Base-by-base conservation (phyloP, 2,888 invertebrate genomes). In the Abrostola triplasia region DNA sequence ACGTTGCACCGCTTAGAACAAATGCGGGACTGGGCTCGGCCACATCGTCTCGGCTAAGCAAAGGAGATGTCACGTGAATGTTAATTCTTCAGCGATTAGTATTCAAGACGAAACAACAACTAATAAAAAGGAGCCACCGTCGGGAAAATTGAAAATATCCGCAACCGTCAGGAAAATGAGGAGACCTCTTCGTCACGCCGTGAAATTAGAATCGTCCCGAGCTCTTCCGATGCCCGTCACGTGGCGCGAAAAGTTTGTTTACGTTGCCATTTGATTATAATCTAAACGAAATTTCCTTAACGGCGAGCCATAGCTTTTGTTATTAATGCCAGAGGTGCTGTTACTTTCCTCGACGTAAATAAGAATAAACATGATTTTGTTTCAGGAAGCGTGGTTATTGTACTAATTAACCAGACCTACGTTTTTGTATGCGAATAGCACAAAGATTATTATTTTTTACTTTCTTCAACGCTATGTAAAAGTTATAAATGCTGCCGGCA, bases 121-220 rank as follows among this genome's bases (percentile, higher is more conserved):
- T 92, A 93, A 94, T 93, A 93, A 93, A 93, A 93, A 89, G 90
- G 88, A 88, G 89, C 87, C 85, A 84, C 90, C 89, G 88, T 86
- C 84, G 90, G 88, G 92, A 92, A 92, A 94, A 94, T 94, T 93
- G 94, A 94, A 94, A 94, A 93, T 93, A 92, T 92, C 93, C 93
- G 89, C 91, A 92, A 89, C 90, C 90, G 89, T 90, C 92, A 92
- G 88, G 92, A 91, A 93, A 93, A 93, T 93, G 90, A 91, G 91
- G 76, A 86, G 88, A 80, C 84, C 86, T 90, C 90, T 91, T 88
- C 90, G 89, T 92, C 91, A 91, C 91, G 88, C 87, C 88, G 89
- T 89, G 88, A 89, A 93, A 93, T 93, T 92, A 91, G 90, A 90
- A 89, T 88, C 81, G 86, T 84, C 84, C 82, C 79, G 78, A 78